Conservation (phyloP, 1,140 invertebrate genomes). For the Diabrotica undecimpunctata region DNA sequence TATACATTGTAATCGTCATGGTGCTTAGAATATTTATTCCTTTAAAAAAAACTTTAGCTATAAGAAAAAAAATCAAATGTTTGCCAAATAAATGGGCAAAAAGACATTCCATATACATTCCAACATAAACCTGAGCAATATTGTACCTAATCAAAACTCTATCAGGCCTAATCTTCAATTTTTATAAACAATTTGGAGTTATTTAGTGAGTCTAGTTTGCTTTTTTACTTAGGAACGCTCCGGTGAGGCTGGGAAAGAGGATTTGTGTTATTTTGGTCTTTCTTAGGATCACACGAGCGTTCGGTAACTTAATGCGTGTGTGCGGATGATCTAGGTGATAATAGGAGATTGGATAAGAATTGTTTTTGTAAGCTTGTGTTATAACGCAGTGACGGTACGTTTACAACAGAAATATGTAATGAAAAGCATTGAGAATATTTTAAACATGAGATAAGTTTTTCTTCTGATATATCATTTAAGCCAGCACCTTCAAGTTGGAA, state of each 20-base stretch:
- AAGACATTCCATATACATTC: conserved; percentile 39
- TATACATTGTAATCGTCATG: no score
- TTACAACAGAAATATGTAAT: conserved; percentile 1
- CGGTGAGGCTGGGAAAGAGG: conserved; percentile 13
- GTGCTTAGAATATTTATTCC: neutral
- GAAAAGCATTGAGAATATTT: no score
- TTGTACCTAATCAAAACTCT: conserved; percentile 36
- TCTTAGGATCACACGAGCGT: conserved; percentile 8
- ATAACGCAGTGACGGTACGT: no score
- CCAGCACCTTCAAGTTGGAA: no score
- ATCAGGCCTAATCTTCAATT: conserved; percentile 40
- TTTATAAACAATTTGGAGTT: conserved; percentile 29
- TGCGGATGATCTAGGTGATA: conserved; percentile 9
- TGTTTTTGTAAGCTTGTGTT: no score
- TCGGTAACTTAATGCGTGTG: conserved; percentile 6
- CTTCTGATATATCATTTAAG: no score
- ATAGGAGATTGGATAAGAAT: neutral
- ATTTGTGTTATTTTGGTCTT: conserved; percentile 16
- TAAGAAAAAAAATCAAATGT: conserved; percentile 13
- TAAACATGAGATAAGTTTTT: no score
- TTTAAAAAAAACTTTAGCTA: neutral
- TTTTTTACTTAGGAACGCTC: conserved; percentile 19
- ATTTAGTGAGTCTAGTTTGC: conserved; percentile 25
- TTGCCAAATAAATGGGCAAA: conserved; percentile 23
- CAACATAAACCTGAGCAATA: conserved; percentile 34